Conservation (phyloP, 2,113 vertebrate genomes). For the Poicephalus gulielmi region DNA sequence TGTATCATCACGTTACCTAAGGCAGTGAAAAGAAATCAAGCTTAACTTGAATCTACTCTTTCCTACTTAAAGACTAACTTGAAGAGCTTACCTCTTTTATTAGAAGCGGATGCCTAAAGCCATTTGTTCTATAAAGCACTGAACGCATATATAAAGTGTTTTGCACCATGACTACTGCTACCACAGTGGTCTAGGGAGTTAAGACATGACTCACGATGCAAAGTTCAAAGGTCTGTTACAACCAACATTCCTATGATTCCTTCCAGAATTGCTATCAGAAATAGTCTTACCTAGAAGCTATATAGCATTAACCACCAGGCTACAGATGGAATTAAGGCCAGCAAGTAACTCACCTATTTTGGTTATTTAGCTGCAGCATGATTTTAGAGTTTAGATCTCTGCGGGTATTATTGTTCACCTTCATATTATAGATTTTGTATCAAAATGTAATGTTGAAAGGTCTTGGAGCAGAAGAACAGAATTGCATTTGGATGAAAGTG, state of each 20-base stretch:
- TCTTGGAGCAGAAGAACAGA: not conserved
- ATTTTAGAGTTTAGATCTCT: not conserved
- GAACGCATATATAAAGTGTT: not conserved
- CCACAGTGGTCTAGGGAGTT: not conserved
- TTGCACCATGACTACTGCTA: not conserved
- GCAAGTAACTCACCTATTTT: not conserved
- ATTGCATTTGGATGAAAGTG: not conserved
- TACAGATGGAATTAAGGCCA: not conserved
- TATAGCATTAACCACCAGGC: not conserved
- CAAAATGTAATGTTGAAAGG: not conserved
- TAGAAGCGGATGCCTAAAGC: not conserved
- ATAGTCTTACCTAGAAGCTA: not conserved
- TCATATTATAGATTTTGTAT: not conserved
- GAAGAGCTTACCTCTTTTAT: not conserved
- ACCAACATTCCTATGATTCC: slow-evolving; percentile 5
- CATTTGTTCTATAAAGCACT: not conserved
- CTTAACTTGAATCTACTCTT: not conserved
- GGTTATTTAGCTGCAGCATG: not conserved
- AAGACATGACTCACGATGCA: not conserved
- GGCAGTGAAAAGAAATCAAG: not conserved
- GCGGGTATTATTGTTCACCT: not conserved
- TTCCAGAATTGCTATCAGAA: slow-evolving; percentile 31
- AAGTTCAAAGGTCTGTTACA: not conserved
- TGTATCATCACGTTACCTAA: not conserved
- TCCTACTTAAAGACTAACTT: not conserved